Conservation (phyloP, 2,888 invertebrate genomes). For the Drosophila pegasa region DNA sequence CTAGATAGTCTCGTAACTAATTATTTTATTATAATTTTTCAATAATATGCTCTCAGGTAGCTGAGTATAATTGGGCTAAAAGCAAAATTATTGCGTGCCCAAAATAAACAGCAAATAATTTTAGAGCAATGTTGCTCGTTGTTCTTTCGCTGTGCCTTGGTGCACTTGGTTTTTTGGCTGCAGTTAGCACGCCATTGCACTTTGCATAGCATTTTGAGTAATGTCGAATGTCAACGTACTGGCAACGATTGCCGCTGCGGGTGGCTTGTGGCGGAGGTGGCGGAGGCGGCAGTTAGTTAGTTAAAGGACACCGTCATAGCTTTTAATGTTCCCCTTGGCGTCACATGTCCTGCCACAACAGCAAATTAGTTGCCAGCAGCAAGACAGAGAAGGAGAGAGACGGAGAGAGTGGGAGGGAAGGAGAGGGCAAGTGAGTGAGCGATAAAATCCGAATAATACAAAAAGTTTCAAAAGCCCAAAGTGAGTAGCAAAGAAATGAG, state of each 20-base stretch:
- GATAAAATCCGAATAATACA: slow-evolving; percentile 15
- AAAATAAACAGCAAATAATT: slow-evolving; percentile 46
- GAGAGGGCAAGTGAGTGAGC: neutral
- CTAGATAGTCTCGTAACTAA: too few species aligned
- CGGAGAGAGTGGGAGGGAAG: neutral
- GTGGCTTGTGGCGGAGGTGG: slow-evolving; percentile 15
- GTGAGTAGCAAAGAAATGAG: slow-evolving; percentile 59
- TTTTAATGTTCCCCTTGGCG: slow-evolving; percentile 51
- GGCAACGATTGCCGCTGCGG: slow-evolving; percentile 34
- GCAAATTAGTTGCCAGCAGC: slow-evolving; percentile 57
- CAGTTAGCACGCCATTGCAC: slow-evolving; percentile 68
- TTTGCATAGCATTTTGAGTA: slow-evolving; percentile 76
- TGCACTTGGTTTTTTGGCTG: neutral
- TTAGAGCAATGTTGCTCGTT: slow-evolving; percentile 25
- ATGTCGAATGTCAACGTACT: slow-evolving; percentile 79
- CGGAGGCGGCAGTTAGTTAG: slow-evolving; percentile 50
- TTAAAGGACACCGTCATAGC: slow-evolving; percentile 55
- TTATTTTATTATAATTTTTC: too few species aligned
- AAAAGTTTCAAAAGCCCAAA: slow-evolving; percentile 63
- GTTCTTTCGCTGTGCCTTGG: slow-evolving; percentile 10
- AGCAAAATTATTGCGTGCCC: slow-evolving; percentile 8
- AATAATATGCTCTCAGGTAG: too few species aligned
- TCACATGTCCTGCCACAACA: slow-evolving; percentile 68
- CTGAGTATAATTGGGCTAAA: neutral
- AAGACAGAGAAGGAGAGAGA: neutral